Base-by-base conservation (phyloP, 2,888 invertebrate species). In the Serrognathus titanus region DNA sequence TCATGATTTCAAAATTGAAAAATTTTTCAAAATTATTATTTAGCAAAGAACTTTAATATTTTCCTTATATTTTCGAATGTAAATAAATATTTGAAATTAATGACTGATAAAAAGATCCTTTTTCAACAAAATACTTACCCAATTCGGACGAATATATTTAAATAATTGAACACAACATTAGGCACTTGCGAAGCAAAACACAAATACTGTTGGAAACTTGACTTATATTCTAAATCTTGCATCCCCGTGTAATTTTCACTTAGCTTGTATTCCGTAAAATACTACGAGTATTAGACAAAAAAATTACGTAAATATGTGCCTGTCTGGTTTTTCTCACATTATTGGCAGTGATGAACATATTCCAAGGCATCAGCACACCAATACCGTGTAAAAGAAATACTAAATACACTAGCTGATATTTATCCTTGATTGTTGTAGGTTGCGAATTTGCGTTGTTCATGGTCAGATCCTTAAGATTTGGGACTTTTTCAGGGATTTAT, bases 291-390 rank as follows among this genome's bases (percentile, higher is more conserved):
- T 43, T 59, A 11, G 39, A 46, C 11, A 46, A 13, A 13, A 13
- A 13, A 11, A 20, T 46, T 9, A 11, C 8, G 16, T 11, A 8
- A 11, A 46, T 31, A 7, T 3, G 24, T 31, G 24, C 24, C 6
- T 31, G 24, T 31, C 1, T 31, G 24, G 24, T 31, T 31, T 31
- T 3, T 16, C 24, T 31, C 7, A 31, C 12, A 6, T 78, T 74
- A 77, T 90, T 90, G 36, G 97, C 96, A 59, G 92, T 99, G 74
- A 98, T 97, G 78, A 99, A 97, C 96, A 97, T 97, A 79, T 99
- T 99, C 98, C 98, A 99, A 9, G 98, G 94, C 81, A 95, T 94
- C 58, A 92, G 83, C 0, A 92, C 90, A 41, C 97, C 98, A 62
- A 99, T 83, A 6, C 98, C 99, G 78, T 98, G 97, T 48, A 97